Percentiles rank a stretch among this genome's conserved stretches.
These are phyloP conservation scores for Otus sunia DNA, from an alignment of 2,113 vertebrate genomes.

Conservation along the genomic window DNA sequence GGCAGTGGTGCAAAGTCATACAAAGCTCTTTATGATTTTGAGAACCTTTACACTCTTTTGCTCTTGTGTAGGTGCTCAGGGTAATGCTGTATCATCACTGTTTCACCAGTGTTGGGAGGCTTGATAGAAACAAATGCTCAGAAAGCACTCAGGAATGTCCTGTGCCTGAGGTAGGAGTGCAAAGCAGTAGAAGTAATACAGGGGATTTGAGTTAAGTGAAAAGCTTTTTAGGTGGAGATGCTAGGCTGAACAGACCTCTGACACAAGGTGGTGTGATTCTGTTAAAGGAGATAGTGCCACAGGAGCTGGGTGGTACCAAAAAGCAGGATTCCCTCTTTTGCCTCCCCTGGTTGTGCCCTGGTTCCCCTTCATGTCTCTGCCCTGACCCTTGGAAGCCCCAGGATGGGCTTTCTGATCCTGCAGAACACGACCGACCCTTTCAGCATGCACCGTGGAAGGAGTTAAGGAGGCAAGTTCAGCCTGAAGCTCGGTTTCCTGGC, in stretches of 20 bases:
- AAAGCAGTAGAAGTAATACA: background rate
- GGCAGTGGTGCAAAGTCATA: background rate
- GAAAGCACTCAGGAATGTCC: background rate
- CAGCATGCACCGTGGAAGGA: background rate
- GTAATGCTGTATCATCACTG: background rate
- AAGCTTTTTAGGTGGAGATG: background rate
- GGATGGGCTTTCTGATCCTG: background rate
- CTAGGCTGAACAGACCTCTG: background rate
- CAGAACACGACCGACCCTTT: background rate
- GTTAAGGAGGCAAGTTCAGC: slow-evolving; percentile 15
- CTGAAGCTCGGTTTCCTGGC: slow-evolving; percentile 2
- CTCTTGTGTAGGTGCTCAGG: background rate
- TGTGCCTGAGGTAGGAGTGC: background rate
- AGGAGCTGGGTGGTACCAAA: background rate
- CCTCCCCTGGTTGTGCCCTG: background rate
- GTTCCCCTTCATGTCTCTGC: background rate
- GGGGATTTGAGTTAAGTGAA: background rate
- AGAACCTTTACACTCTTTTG: background rate
- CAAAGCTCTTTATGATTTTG: background rate
- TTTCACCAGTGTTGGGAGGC: accelerated
- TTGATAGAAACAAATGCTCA: background rate
- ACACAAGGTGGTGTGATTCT: background rate
- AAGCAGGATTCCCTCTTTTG: background rate
- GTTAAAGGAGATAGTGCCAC: background rate
- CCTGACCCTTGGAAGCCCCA: background rate